Evolutionary conservation across 2,797 vertebrate genomes (phyloP), one percentile per base, ranked within the genome.

Genomic region (Crocidura indochinensis): DNA sequence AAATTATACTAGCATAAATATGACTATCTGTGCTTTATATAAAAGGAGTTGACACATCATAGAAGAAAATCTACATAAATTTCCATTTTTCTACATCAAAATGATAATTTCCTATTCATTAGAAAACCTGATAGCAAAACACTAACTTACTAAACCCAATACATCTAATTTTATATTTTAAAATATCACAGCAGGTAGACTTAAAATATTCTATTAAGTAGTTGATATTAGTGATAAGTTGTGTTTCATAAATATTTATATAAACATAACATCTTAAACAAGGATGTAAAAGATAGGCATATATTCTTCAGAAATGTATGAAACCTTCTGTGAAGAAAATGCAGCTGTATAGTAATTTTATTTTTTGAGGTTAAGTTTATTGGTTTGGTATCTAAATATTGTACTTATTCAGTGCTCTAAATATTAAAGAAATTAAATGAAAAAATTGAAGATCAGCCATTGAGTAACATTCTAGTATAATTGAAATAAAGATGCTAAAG

Each of bases 101-200:
- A 92, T 67, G 46, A 82, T 91, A 94, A 93, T 94, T 88, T 56
- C 10, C 86, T 95, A 69, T 26, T 94, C 68, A 31, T 46, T 89
- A 65, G 1, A 73, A 68, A 88, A 81, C 91, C 89, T 75, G 20
- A 84, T n/a, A 84, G 29, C 56, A 53, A 68, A 77, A 81, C 17
- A 51, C 46, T 91, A 93, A 95, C 20, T 71, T 29, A 87, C 19
- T 84, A 31, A 73, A 15, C 84, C 0, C 79, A 14, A 81, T 87
- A 68, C 68, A 31, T 68, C 91, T 83, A 1, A 10, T 71, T 87
- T 51, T 80, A 4, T 56, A 71, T 56, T 91, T 93, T 85, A 29
- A 74, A 83, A 79, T 81, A 24, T 8, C n/a, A 22, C 22, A 20
- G 82, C 14, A 49, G 46, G 71, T 15, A 81, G 10, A 84, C 74